These are phyloP conservation scores for Pteronotus mesoamericanus DNA, from an alignment of 2,797 vertebrate species.

Conservation along the genomic window DNA sequence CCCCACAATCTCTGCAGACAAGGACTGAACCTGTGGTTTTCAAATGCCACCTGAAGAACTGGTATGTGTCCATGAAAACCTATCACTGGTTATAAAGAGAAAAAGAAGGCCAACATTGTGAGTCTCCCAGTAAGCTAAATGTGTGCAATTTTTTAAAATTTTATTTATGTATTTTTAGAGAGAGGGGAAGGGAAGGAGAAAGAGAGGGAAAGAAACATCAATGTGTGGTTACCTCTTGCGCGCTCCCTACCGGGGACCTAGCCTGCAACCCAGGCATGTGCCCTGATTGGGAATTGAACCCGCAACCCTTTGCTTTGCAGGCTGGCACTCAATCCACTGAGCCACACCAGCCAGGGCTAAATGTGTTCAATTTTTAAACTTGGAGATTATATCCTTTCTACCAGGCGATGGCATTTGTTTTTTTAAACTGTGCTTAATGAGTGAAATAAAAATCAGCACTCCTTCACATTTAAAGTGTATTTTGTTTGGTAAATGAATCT, in stretches of 20 bases:
- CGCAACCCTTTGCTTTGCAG: no score
- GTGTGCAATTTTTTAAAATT: neutral
- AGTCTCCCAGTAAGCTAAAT: conserved; percentile 8
- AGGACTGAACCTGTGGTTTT: neutral
- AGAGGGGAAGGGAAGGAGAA: no score
- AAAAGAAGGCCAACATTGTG: neutral
- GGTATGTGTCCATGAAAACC: neutral
- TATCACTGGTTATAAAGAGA: neutral
- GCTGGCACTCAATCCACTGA: no score
- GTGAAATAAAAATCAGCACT: conserved; percentile 15
- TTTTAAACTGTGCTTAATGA: neutral
- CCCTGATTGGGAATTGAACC: no score
- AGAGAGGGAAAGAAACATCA: no score
- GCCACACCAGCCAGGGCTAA: no score
- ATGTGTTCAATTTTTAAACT: conserved; percentile 25
- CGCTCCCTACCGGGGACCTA: no score
- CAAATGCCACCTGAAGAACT: neutral
- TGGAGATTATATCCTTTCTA: neutral
- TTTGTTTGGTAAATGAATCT: neutral
- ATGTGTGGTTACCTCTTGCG: no score
- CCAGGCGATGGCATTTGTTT: neutral
- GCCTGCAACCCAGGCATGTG: no score
- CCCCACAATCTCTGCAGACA: neutral
- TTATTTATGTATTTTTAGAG: no score
- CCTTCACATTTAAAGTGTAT: neutral